Evolutionary conservation across 2,888 invertebrate genomes (phyloP).

Genomic region (Drepanosiphum platanoidis): DNA sequence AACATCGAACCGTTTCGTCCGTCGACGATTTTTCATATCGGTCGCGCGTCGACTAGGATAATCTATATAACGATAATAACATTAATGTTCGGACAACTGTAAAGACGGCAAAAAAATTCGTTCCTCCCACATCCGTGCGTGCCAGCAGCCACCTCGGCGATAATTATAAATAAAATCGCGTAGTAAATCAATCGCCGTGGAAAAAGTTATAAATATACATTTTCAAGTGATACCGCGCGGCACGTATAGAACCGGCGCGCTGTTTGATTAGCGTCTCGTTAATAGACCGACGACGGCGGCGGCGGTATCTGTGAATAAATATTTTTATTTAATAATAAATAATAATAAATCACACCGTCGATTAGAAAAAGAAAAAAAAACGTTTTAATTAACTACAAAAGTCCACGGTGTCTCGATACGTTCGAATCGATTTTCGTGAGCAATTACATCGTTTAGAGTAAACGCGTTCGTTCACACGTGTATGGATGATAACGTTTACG

Average conservation of each 20-base stretch:
- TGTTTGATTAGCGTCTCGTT: neutral
- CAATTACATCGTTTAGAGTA: neutral
- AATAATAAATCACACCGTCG: no score
- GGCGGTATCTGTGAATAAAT: neutral
- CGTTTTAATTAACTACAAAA: neutral
- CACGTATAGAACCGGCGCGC: neutral
- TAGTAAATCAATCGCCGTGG: neutral
- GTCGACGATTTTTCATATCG: neutral
- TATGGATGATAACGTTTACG: neutral
- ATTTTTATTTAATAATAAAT: neutral
- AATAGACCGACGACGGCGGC: no score
- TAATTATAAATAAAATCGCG: neutral
- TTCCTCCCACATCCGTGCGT: neutral
- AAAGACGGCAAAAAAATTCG: neutral
- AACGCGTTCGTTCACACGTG: neutral
- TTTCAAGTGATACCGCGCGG: no score
- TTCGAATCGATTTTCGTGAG: neutral
- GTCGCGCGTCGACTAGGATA: neutral
- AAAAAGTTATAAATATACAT: neutral
- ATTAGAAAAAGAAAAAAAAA: neutral
- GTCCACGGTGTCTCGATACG: neutral
- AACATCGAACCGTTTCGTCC: neutral
- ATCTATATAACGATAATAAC: no score
- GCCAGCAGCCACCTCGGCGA: neutral
- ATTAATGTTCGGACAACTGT: neutral